Evolutionary conservation across 2,113 vertebrate species (phyloP), one percentile per base, ranked within the genome.

Genomic region (Daphoenositta chrysoptera): DNA sequence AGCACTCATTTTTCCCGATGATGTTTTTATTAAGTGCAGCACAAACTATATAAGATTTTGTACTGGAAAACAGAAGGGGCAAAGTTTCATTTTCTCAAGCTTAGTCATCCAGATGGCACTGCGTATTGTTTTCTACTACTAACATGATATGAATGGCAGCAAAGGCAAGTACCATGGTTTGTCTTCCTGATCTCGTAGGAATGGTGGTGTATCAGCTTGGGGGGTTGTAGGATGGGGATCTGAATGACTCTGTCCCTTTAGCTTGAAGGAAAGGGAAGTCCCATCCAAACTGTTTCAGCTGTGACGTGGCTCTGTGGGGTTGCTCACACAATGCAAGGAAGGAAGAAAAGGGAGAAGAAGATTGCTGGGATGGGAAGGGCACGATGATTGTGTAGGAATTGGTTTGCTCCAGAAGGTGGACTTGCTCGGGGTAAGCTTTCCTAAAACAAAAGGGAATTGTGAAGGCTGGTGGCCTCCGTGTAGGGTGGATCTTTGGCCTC

Each of bases 291-390:
- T 69, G 7, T 83, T 97, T 75, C 64, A 84, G 83, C 48, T 71
- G 89, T 22, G 40, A 53, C 58, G 56, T 71, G 64, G 30, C 56
- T 90, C 56, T 84, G 42, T 85, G 72, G 57, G 68, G 42, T 42
- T 90, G 60, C 37, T 92, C 61, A 37, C 85, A 96, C 95, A 97
- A 91, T 92, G 87, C n/a, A 1, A 94, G 95, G 94, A 94, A 94
- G 94, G 95, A 95, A 96, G 80, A 95, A 89, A 79, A 89, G 35
- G 1, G 5, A 70, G 72, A 92, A 84, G 84, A 89, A 2, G 57
- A 76, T 78, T 89, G 24, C 60, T 37, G 31, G 47, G 56, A 65
- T 94, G 89, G 83, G 83, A 91, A 82, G 44, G 47, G 33, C 72
- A 84, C 51, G 18, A 7, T 63, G 50, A 21, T 90, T 5, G 0